Percentiles rank a stretch among this genome's conserved stretches.
Evolutionary conservation across 1,140 invertebrate species (phyloP).

Genomic region (Colletes latitarsis): DNA sequence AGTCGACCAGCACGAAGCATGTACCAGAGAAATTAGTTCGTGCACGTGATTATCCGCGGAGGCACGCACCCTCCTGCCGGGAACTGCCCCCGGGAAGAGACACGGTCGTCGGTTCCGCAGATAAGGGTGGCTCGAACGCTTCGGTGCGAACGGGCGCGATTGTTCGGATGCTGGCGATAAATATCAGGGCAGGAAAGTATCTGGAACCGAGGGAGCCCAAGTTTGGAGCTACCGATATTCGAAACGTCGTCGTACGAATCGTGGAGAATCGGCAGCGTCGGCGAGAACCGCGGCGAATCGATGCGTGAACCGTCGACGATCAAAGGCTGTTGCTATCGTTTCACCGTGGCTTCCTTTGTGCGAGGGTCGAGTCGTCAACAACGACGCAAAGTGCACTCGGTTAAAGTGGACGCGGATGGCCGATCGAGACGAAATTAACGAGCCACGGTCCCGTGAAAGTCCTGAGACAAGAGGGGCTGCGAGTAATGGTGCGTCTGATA

Average conservation of each 20-base stretch:
- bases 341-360: constrained; percentile 46
- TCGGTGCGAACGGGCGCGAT: neutral
- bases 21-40: constrained; percentile 70
- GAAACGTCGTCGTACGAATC: constrained; percentile 12
- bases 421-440: constrained; percentile 70
- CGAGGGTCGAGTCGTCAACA: constrained; percentile 14
- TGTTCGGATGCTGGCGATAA: neutral
- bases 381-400: constrained; percentile 56
- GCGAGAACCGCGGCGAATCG: constrained; percentile 20
- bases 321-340: constrained; percentile 50
- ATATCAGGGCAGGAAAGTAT: neutral
- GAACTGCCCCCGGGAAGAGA: constrained; percentile 38
- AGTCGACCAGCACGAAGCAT: constrained; percentile 55
- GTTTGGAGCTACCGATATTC: too few species aligned
- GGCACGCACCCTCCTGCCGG: constrained; percentile 65
- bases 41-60: constrained; percentile 70
- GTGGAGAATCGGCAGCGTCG: constrained; percentile 4
- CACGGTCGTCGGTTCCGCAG: constrained; percentile 1
- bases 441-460: constrained; percentile 67
- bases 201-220: too few species aligned
- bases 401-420: constrained; percentile 61
- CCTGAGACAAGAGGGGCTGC: constrained; percentile 55
- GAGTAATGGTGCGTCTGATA: constrained; percentile 3
- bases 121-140: constrained; percentile 5
- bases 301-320: constrained; percentile 51